Conservation (phyloP, 2,113 vertebrate species). For the Sinocyclocheilus grahami region DNA sequence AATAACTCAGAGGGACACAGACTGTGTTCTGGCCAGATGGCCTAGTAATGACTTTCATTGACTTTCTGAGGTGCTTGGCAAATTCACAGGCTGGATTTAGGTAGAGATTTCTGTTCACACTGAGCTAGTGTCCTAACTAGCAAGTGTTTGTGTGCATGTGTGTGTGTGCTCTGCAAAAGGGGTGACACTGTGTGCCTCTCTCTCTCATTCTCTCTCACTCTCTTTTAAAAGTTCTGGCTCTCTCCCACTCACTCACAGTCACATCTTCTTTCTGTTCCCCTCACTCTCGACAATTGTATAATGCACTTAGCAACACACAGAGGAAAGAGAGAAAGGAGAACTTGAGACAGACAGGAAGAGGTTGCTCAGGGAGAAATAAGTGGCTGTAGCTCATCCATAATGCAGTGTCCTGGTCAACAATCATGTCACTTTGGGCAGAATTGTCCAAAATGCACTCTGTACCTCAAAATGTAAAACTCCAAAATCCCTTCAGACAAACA, state of each 20-base stretch:
- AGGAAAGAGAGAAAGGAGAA: background rate
- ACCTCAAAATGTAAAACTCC: background rate
- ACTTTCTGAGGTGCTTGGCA: slow-evolving; percentile 49
- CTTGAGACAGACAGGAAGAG: slow-evolving; percentile 29
- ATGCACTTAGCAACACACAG: slow-evolving; percentile 22
- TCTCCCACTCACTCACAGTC: slow-evolving; percentile 3
- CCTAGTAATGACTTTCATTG: slow-evolving; percentile 50
- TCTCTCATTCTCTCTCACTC: background rate
- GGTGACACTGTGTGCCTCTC: slow-evolving; percentile 18
- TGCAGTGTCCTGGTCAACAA: slow-evolving; percentile 45
- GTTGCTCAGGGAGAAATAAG: slow-evolving; percentile 19
- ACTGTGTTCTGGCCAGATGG: slow-evolving; percentile 18
- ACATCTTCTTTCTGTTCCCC: slow-evolving; percentile 19
- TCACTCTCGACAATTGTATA: slow-evolving; percentile 25
- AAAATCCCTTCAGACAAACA: background rate
- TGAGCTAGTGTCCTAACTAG: slow-evolving; percentile 44
- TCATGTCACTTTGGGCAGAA: slow-evolving; percentile 20
- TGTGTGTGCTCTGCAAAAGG: slow-evolving; percentile 5
- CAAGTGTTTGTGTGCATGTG: background rate
- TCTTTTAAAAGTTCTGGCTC: slow-evolving; percentile 15
- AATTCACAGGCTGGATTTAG: slow-evolving; percentile 44
- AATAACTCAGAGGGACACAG: background rate
- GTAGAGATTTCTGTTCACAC: slow-evolving; percentile 43
- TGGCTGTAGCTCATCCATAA: slow-evolving; percentile 43
- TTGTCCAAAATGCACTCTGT: background rate